These are phyloP conservation scores for Drosophila watanabei DNA, from an alignment of 1,140 invertebrate species.

Conservation along the genomic window DNA sequence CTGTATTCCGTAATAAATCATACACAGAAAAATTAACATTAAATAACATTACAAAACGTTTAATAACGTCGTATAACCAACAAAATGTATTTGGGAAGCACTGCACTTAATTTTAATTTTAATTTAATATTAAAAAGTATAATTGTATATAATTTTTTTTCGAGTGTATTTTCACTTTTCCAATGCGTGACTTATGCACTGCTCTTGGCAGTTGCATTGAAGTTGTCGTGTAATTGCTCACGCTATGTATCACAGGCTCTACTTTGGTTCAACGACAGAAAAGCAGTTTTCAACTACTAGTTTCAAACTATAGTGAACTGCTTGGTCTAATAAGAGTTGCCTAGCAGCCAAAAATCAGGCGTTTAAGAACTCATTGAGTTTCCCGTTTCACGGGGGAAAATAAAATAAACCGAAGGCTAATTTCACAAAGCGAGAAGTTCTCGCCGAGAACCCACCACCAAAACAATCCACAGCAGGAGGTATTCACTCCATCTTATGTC, in stretches of 20 bases:
- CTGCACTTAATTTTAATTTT: no score
- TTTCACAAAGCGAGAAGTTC: not conserved
- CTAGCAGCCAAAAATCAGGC: not conserved
- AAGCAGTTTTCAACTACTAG: not conserved
- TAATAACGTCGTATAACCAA: no score
- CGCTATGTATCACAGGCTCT: not conserved
- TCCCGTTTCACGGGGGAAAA: not conserved
- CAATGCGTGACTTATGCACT: not conserved
- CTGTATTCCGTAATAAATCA: not conserved
- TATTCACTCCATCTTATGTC: constrained; percentile 22
- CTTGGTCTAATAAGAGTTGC: not conserved
- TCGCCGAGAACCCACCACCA: not conserved
- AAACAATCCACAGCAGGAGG: constrained; percentile 4
- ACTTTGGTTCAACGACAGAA: not conserved
- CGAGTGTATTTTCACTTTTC: not conserved
- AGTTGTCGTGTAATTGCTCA: not conserved
- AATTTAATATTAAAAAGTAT: no score
- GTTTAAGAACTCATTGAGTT: constrained; percentile 1
- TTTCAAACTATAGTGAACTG: not conserved
- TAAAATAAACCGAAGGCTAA: constrained; percentile 3
- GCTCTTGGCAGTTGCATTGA: not conserved
- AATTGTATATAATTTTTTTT: no score
- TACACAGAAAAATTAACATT: not conserved
- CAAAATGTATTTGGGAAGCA: no score
- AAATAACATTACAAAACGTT: not conserved